Conservation (phyloP, 2,797 vertebrate genomes). For the Betta splendens region DNA sequence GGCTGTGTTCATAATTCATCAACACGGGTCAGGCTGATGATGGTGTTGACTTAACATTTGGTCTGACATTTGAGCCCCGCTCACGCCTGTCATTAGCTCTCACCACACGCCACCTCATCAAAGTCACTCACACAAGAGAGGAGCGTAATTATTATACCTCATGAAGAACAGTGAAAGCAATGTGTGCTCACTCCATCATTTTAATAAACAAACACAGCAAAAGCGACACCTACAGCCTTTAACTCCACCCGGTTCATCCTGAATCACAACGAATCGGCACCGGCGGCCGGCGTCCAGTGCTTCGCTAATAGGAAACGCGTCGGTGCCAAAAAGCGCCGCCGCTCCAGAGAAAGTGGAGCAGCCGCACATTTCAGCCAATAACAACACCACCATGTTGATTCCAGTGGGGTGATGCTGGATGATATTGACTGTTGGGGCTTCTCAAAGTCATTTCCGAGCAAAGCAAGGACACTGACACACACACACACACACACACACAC, state of each 20-base stretch:
- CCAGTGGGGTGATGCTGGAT: constrained; percentile 71
- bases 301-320: constrained; percentile 59
- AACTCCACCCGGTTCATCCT: constrained; percentile 22
- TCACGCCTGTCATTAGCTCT: constrained; percentile 79
- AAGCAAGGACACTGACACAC: constrained; percentile 71
- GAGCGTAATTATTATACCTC: constrained; percentile 28
- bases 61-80: constrained; percentile 82
- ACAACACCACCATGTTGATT: constrained; percentile 71
- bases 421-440: constrained; percentile 75
- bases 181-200: constrained; percentile 50
- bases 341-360: constrained; percentile 48
- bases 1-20: constrained; percentile 80
- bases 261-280: constrained; percentile 56
- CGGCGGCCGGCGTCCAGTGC: constrained; percentile 49
- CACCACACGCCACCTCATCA: constrained; percentile 76
- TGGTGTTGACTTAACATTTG: constrained; percentile 87
- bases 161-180: neutral
- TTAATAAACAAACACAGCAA: constrained; percentile 42
- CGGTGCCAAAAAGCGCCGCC: constrained; percentile 52
- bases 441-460: constrained; percentile 78
- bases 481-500: constrained; percentile 41
- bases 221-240: constrained; percentile 12
- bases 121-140: constrained; percentile 54
- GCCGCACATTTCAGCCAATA: constrained; percentile 72
- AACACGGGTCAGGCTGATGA: constrained; percentile 71